Evolutionary conservation across 2,113 vertebrate species (phyloP).

Genomic region (Dunckerocampus dactyliophorus): DNA sequence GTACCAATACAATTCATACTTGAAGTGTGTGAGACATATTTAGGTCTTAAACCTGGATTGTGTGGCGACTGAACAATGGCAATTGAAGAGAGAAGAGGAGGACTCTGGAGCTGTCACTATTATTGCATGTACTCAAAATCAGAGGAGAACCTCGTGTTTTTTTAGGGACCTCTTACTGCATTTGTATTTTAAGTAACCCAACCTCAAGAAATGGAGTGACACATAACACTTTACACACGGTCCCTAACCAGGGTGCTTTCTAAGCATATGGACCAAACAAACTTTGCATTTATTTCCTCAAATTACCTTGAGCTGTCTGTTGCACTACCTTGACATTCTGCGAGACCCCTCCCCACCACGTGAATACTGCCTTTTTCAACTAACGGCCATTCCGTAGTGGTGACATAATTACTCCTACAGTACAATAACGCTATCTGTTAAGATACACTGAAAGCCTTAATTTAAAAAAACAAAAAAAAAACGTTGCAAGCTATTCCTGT

Average conservation of each 20-base stretch:
- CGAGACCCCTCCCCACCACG: neutral
- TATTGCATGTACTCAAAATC: too few species aligned
- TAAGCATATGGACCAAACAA: neutral
- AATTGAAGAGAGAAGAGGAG: too few species aligned
- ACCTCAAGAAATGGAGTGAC: too few species aligned
- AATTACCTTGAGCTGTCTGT: neutral
- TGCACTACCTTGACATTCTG: slow-evolving; percentile 4
- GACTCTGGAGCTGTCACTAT: too few species aligned
- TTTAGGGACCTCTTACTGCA: too few species aligned
- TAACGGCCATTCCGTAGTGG: slow-evolving; percentile 10
- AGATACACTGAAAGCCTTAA: neutral
- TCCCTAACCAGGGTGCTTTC: neutral
- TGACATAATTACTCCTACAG: slow-evolving; percentile 11
- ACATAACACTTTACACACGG: neutral
- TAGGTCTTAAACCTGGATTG: too few species aligned
- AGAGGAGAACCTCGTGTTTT: too few species aligned
- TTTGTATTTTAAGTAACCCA: too few species aligned
- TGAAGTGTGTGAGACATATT: too few species aligned
- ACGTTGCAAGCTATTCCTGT: neutral
- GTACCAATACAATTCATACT: too few species aligned
- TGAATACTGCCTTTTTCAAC: neutral
- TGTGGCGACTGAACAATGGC: too few species aligned
- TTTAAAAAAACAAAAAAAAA: too few species aligned
- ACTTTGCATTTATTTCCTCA: neutral
- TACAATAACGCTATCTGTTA: slow-evolving; percentile 1